A percentile compares a stretch with the other conserved stretches of the same genome.
Conservation (phyloP, 2,113 vertebrate genomes). For the Egretta garzetta region DNA sequence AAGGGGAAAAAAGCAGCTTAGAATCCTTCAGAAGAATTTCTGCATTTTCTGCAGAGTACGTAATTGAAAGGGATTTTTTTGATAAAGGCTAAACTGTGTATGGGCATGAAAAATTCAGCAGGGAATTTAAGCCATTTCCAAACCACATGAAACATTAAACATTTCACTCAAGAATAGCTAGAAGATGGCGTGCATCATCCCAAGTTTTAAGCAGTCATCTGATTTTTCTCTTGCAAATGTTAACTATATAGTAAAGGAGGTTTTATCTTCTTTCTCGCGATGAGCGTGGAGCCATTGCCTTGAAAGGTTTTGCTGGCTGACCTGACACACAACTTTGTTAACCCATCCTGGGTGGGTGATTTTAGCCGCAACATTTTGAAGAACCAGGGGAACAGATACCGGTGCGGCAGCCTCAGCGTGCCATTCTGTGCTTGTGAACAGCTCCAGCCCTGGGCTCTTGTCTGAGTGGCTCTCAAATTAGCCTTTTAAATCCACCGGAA, state of each 20-base stretch:
- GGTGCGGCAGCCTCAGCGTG: not conserved
- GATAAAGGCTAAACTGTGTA: slow-evolving; percentile 48
- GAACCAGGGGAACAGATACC: not conserved
- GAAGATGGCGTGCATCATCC: slow-evolving; percentile 35
- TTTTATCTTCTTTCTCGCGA: slow-evolving; percentile 13
- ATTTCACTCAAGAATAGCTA: slow-evolving; percentile 34
- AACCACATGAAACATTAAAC: slow-evolving; percentile 56
- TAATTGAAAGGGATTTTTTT: slow-evolving; percentile 46
- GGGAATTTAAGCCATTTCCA: slow-evolving; percentile 61
- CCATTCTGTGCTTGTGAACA: not conserved
- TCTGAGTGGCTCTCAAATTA: not conserved
- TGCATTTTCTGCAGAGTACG: slow-evolving; percentile 12
- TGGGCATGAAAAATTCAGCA: slow-evolving; percentile 51
- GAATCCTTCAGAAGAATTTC: not conserved
- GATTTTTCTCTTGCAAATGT: slow-evolving; percentile 32
- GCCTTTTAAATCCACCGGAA: not conserved
- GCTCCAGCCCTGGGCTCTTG: not conserved
- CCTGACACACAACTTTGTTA: not conserved
- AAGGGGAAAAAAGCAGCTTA: accelerated
- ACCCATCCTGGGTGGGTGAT: not conserved
- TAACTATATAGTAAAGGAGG: not conserved
- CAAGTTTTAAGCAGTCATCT: slow-evolving; percentile 8
- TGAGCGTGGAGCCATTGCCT: not conserved
- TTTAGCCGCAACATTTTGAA: not conserved
- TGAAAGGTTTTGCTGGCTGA: slow-evolving; percentile 13